Conservation (phyloP, 1,140 invertebrate genomes). For the Aphaenogaster ashmeadi region DNA sequence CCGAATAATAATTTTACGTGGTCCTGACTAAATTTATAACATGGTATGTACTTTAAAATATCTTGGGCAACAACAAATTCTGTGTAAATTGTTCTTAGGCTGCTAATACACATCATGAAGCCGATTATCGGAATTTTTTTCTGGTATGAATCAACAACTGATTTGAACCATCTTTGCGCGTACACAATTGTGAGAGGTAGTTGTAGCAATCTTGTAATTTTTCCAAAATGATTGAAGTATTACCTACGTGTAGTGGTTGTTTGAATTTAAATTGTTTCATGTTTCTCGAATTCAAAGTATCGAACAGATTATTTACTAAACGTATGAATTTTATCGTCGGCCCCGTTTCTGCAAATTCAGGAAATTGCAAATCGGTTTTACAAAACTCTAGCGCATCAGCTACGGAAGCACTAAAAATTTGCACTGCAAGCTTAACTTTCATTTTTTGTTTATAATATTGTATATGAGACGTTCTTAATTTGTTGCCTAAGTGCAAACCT, state of each 20-base stretch:
- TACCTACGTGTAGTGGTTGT: not conserved
- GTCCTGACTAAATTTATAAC: too few relatives aligned
- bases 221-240: not conserved
- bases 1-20: too few relatives aligned
- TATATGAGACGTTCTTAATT: not conserved
- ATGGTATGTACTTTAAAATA: not conserved
- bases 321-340: not conserved
- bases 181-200: too few relatives aligned
- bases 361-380: not conserved
- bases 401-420: not conserved
- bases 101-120: not conserved
- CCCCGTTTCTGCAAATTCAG: not conserved
- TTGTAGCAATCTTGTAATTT: not conserved
- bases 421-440: not conserved
- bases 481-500: not conserved
- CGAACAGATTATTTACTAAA: not conserved
- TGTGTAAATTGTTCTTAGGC: not conserved
- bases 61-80: not conserved
- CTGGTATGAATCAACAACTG: too few relatives aligned
- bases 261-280: conserved; percentile 8
- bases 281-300: not conserved
- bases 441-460: not conserved
- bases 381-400: not conserved
- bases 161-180: too few relatives aligned
- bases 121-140: too few relatives aligned